phyloP scores from a whole-genome alignment of 2,113 vertebrate species.

The Thalassoma bifasciatum region DNA sequence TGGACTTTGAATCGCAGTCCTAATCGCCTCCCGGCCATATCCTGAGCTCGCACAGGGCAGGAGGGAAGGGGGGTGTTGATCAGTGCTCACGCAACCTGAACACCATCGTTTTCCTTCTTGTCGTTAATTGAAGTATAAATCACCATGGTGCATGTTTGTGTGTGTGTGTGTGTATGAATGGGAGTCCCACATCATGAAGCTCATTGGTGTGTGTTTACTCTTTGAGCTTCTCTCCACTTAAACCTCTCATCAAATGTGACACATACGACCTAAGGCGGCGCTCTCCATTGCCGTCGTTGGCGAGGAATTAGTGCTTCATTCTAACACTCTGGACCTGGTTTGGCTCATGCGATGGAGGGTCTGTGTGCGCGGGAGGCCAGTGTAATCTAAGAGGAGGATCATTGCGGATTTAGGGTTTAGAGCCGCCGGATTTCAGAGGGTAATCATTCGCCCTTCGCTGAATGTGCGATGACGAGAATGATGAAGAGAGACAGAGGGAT shows the following conservation, averaged over 20 bases:
- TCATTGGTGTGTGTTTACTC: constrained; percentile 65
- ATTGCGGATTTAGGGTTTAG: constrained; percentile 54
- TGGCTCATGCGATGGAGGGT: background rate
- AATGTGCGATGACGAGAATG: constrained; percentile 12
- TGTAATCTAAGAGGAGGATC: constrained; percentile 46
- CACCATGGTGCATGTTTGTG: background rate
- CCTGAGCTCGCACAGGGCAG: constrained; percentile 18
- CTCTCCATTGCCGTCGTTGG: constrained; percentile 42
- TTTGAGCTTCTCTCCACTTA: constrained; percentile 30
- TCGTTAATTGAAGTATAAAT: constrained; percentile 74
- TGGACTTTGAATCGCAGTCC: background rate
- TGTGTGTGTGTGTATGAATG: constrained; percentile 7
- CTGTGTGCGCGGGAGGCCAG: constrained; percentile 9
- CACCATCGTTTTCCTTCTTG: constrained; percentile 56
- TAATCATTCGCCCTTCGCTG: constrained; percentile 45
- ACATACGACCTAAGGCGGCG: constrained; percentile 49
- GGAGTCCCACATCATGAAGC: constrained; percentile 53
- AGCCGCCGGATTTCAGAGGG: constrained; percentile 52
- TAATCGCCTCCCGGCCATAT: constrained; percentile 2
- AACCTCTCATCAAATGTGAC: constrained; percentile 65
- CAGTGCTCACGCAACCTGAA: constrained; percentile 55
- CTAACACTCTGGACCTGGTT: constrained; percentile 20
- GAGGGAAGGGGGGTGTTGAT: constrained; percentile 13
- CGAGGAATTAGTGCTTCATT: constrained; percentile 29
- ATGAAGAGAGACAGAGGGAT: background rate